phyloP scores from a whole-genome alignment of 2,888 invertebrate genomes.

The Suillia variegata region DNA sequence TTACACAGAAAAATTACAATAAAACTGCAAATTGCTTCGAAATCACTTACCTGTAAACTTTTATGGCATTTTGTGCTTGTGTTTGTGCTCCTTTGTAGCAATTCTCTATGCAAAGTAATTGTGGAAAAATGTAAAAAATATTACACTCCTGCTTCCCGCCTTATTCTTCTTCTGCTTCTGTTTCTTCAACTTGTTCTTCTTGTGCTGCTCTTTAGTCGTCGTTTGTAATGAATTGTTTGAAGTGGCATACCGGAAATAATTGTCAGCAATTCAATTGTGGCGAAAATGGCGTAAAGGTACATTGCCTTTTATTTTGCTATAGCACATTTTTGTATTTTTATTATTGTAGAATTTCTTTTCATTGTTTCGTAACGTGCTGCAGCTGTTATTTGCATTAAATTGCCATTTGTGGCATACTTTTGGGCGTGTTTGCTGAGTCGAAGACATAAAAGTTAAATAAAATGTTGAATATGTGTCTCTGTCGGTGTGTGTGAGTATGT shows the following conservation, averaged over 20 bases:
- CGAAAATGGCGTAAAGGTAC: constrained; percentile 27
- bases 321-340: too few species aligned
- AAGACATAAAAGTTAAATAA: too few species aligned
- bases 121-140: constrained; percentile 32
- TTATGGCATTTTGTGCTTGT: constrained; percentile 40
- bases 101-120: constrained; percentile 34
- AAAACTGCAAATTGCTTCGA: constrained; percentile 50
- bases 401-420: too few species aligned
- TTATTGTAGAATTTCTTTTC: too few species aligned
- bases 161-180: background rate
- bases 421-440: too few species aligned
- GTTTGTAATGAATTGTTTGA: constrained; percentile 26
- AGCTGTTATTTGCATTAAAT: too few species aligned
- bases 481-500: too few species aligned
- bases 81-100: constrained; percentile 15
- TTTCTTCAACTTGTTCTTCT: background rate
- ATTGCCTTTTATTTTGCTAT: constrained; percentile 19
- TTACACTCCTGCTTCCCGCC: too few species aligned
- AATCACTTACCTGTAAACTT: constrained; percentile 54
- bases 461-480: too few species aligned
- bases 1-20: too few species aligned
- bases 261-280: constrained; percentile 39
- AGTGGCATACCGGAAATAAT: constrained; percentile 39
- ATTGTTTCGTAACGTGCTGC: too few species aligned
- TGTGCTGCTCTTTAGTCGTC: background rate